phyloP scores from a whole-genome alignment of 2,797 vertebrate genomes.

The Psittacula echo region DNA sequence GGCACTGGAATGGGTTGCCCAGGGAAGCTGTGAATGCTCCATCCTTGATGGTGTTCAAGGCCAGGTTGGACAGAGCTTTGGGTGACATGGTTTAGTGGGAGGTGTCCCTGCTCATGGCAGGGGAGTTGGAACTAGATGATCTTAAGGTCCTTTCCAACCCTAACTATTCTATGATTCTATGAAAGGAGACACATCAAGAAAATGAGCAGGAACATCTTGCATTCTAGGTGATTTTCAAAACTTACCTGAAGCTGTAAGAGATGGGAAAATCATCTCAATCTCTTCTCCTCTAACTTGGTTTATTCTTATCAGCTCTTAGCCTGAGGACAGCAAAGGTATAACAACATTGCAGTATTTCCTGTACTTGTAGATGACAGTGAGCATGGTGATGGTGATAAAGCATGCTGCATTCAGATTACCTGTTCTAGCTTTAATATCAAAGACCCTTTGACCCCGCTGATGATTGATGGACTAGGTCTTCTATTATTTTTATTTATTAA shows the following conservation, averaged over 20 bases:
- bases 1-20: no score
- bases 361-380: background rate
- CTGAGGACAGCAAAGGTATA: background rate
- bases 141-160: no score
- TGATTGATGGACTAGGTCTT: background rate
- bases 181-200: background rate
- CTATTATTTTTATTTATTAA: background rate
- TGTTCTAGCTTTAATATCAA: background rate
- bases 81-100: no score
- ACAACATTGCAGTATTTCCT: background rate
- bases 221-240: background rate
- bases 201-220: background rate
- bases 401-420: background rate
- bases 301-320: background rate
- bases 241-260: background rate
- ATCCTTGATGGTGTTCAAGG: no score
- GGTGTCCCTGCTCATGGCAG: no score
- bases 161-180: background rate
- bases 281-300: background rate
- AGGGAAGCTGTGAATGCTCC: no score
- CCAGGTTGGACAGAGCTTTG: no score
- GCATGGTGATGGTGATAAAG: background rate
- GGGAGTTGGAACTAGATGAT: no score
- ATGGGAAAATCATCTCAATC: background rate
- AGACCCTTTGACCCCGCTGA: background rate